Evolutionary conservation across 2,888 invertebrate species (phyloP), one percentile per base, ranked within the genome.

Genomic region (Acrobasis consociella): DNA sequence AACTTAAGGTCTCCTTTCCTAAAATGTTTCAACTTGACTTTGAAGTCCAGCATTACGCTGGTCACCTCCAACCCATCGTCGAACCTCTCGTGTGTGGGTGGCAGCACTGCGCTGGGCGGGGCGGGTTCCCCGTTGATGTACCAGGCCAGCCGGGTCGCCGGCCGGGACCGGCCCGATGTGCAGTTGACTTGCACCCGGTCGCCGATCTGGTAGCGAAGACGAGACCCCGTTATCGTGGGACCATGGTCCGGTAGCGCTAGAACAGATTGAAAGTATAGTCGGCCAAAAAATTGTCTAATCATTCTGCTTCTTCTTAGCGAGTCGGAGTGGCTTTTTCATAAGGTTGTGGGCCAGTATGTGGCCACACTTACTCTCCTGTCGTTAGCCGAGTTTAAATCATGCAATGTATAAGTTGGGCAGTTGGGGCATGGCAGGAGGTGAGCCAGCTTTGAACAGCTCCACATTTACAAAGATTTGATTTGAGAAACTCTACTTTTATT

Each of bases 51-150:
- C 38, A 95, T 96, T 56, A 97, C 88, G 64, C 95, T 95, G 22
- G 96, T 95, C 66, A 96, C 96, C 85, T 97, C 96, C 66, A 97
- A 92, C n/a, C 95, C 95, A 56, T 93, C 93, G 53, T 94, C 94
- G 51, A 92, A 86, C 64, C 88, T 86, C 69, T 90, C 85, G 65
- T 92, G 87, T 55, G 89, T 87, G 0, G 94, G 93, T 9, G 93
- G 86, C 2, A 88, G 80, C 65, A 94, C 80, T 8, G 93, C 89
- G 5, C 82, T 78, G 2, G 93, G 73, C 42, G 95, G 94, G 42
- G 94, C 95, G 72, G 95, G 96, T 81, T 97, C 95, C 37, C 96
- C 97, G 87, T 97, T 97, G 87, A 97, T 96, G 93, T 96, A 96
- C 97, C 97, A 97, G 72, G 95, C 95, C 63, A 97, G 94, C 77